Evolutionary conservation across 2,113 vertebrate species (phyloP).

Genomic region (Tretioscincus oriximinensis): DNA sequence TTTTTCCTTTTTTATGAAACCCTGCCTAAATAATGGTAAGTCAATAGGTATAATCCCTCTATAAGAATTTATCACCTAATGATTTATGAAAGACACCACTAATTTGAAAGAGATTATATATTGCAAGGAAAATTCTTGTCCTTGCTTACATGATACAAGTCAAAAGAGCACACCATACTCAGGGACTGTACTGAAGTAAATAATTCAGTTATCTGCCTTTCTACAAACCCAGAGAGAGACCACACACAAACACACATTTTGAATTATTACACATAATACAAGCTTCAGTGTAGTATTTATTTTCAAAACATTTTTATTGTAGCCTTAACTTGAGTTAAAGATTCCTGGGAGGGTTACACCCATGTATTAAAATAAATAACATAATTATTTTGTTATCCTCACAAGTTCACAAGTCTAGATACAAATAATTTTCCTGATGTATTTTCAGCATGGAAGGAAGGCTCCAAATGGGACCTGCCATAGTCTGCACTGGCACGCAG

Average conservation of each 20-base stretch:
- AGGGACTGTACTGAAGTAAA: neutral
- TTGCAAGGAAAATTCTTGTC: neutral
- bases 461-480: too few relatives aligned
- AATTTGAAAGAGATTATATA: neutral
- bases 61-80: neutral
- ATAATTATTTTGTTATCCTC: too few relatives aligned
- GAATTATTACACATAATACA: neutral
- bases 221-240: neutral
- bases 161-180: neutral
- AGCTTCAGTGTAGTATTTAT: too few relatives aligned
- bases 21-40: too few relatives aligned
- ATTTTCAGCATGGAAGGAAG: neutral
- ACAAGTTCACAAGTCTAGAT: too few relatives aligned
- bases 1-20: conserved; percentile 38
- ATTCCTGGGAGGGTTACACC: too few relatives aligned
- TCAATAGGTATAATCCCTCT: neutral
- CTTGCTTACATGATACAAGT: neutral
- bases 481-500: too few relatives aligned
- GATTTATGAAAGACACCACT: neutral
- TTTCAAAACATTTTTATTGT: too few relatives aligned
- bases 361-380: too few relatives aligned
- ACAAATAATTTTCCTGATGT: neutral
- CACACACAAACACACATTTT: neutral
- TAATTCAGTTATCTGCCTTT: neutral
- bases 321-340: too few relatives aligned